Percentiles rank a stretch among this genome's conserved stretches.
phyloP scores from a whole-genome alignment of 2,797 vertebrate genomes.

The Anas capensis region DNA sequence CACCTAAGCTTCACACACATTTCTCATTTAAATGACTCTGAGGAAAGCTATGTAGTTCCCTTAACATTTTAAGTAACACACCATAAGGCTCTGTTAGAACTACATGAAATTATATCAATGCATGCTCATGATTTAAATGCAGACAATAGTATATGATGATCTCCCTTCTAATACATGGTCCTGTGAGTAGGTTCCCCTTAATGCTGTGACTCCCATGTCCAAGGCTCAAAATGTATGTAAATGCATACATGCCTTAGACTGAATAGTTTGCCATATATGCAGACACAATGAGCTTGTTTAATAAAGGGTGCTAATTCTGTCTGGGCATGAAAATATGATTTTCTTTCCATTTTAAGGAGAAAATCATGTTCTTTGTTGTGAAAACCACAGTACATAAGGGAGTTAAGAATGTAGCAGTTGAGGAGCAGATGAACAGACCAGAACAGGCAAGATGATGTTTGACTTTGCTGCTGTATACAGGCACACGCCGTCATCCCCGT shows the following conservation, averaged over 20 bases:
- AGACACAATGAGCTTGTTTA: neutral
- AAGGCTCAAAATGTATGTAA: neutral
- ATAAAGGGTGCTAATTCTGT: neutral
- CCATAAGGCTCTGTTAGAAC: neutral
- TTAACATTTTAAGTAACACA: rapidly evolving
- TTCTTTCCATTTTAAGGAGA: neutral
- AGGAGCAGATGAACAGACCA: neutral
- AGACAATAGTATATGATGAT: neutral
- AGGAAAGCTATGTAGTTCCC: neutral
- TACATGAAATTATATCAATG: neutral
- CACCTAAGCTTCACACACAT: neutral
- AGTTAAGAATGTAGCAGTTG: neutral
- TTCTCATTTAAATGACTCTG: neutral
- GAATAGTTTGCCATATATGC: neutral
- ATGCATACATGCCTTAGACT: neutral
- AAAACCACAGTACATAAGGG: neutral
- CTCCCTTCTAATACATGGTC: neutral
- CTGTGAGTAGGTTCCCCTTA: neutral
- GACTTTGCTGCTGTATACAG: neutral
- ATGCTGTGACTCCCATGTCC: neutral
- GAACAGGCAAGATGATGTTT: neutral
- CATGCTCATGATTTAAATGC: neutral
- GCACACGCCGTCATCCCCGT: neutral
- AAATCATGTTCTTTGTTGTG: neutral
- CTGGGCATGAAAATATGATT: neutral